phyloP scores from a whole-genome alignment of 2,113 vertebrate genomes.

The Motacilla tschutschensis region DNA sequence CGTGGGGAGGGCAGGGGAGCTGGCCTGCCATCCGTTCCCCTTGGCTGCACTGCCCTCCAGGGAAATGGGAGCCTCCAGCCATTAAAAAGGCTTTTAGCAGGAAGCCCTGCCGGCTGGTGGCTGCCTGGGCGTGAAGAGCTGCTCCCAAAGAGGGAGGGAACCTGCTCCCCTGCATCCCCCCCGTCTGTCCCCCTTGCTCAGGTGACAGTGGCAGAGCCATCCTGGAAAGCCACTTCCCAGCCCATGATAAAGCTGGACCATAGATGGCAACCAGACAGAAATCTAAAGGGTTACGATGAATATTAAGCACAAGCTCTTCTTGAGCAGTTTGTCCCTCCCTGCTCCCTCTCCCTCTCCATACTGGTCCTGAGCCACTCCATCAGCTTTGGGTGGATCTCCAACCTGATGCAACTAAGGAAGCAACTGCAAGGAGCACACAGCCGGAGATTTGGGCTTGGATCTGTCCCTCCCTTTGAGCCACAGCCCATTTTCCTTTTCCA shows the following conservation, averaged over 20 bases:
- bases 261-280: background rate
- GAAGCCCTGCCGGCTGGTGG: conserved; percentile 48
- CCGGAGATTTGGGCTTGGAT: background rate
- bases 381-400: accelerated
- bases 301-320: background rate
- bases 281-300: background rate
- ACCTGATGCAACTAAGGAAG: background rate
- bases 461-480: background rate
- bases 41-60: conserved; percentile 69
- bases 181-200: background rate
- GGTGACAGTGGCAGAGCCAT: background rate
- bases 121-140: conserved; percentile 41
- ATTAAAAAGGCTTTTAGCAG: conserved; percentile 68
- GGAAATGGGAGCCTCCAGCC: conserved; percentile 65
- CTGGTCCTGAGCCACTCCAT: background rate
- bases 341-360: background rate
- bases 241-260: background rate
- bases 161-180: background rate
- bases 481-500: background rate
- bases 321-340: background rate
- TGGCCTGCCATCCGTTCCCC: conserved; percentile 46
- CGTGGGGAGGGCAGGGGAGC: background rate
- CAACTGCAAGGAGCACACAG: background rate
- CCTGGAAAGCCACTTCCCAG: background rate
- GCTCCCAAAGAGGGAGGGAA: conserved; percentile 41